Conservation (phyloP, 2,797 vertebrate species). For the Enteromius argenteus region DNA sequence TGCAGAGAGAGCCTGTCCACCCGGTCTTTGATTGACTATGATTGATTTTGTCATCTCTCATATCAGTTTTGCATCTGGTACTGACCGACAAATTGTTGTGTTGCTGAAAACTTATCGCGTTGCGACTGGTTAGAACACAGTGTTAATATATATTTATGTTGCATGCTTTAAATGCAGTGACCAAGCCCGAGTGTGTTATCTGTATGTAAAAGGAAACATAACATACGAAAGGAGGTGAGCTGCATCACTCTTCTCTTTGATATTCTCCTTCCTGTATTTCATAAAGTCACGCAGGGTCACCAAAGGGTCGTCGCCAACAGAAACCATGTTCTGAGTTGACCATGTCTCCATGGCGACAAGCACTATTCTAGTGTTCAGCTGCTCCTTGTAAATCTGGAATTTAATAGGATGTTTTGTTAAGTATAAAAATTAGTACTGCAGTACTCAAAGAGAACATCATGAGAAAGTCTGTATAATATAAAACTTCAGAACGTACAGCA, state of each 20-base stretch:
- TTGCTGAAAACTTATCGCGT: not conserved
- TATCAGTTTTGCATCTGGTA: not conserved
- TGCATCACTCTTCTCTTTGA: slow-evolving; percentile 87
- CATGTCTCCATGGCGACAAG: slow-evolving; percentile 98
- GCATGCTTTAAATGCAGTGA: not conserved
- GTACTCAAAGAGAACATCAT: not conserved
- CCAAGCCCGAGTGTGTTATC: not conserved
- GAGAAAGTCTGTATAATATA: not conserved
- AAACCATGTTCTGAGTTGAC: slow-evolving; percentile 90
- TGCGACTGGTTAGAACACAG: not conserved
- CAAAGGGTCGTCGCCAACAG: slow-evolving; percentile 87
- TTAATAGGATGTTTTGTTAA: slow-evolving; percentile 20
- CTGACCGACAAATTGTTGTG: not conserved
- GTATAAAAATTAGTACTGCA: not conserved
- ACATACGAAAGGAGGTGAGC: slow-evolving; percentile 95
- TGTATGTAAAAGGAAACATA: slow-evolving; percentile 26
- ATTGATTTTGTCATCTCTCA: not conserved
- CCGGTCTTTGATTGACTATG: not conserved
- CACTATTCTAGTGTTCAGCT: slow-evolving; percentile 95
- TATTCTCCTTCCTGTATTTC: slow-evolving; percentile 90
- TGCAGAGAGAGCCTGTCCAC: not conserved
- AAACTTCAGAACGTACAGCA: slow-evolving; percentile 70
- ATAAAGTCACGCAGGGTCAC: slow-evolving; percentile 91
- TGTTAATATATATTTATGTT: not conserved
- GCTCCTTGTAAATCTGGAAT: slow-evolving; percentile 94